These are phyloP conservation scores for Trichonephila inaurata DNA, from an alignment of 1,140 invertebrate genomes.

Conservation along the genomic window DNA sequence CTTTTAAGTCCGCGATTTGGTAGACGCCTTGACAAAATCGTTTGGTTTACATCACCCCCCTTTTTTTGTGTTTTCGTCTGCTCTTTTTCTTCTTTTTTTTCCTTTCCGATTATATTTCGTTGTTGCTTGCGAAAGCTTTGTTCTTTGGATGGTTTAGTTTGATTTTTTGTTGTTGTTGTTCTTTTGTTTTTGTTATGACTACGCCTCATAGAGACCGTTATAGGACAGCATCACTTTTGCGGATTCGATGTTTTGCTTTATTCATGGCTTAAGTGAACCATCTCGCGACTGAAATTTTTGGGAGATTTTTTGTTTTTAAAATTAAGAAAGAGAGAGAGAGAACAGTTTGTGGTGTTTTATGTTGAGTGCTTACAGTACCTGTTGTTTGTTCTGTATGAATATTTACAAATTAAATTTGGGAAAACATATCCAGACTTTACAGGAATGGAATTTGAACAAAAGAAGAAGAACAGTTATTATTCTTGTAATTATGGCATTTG, in stretches of 20 bases:
- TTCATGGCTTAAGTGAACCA: not conserved
- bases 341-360: not conserved
- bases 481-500: too few relatives aligned
- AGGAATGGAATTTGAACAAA: too few relatives aligned
- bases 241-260: not conserved
- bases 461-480: too few relatives aligned
- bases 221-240: not conserved
- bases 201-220: not conserved
- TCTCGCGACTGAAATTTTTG: not conserved
- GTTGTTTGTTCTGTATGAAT: too few relatives aligned
- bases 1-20: constrained; percentile 28
- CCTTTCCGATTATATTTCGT: not conserved
- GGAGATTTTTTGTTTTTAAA: not conserved
- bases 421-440: too few relatives aligned
- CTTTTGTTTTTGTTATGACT: not conserved
- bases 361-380: not conserved
- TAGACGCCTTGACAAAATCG: constrained; percentile 31
- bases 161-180: not conserved
- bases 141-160: not conserved
- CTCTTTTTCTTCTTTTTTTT: not conserved
- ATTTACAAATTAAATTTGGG: too few relatives aligned
- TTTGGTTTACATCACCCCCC: constrained; percentile 9
- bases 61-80: not conserved
- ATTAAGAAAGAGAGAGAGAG: too few relatives aligned
- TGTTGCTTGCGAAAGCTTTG: not conserved